Evolutionary conservation across 2,888 invertebrate species (phyloP), one percentile per base, ranked within the genome.

Genomic region (Frankliniella fusca): DNA sequence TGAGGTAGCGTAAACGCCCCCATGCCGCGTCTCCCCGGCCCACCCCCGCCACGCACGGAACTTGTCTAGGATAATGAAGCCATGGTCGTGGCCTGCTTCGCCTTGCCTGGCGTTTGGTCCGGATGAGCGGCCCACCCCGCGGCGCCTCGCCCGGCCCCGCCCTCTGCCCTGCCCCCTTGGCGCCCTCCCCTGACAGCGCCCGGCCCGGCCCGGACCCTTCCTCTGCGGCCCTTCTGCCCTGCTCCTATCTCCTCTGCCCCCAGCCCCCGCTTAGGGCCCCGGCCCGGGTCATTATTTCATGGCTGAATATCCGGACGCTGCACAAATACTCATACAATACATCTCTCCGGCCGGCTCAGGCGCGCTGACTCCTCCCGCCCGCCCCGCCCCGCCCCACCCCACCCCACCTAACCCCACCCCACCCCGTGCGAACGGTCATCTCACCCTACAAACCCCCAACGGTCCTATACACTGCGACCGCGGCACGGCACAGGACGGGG

Each of bases 251-350:
- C 20, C 54, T 15, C 54, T 15, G 15, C 20, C 54, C 54, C 54
- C 54, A 11, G 11, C 54, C 54, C 54, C 54, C 54, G 15, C 54
- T 20, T 20, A 20, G 54, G 54, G 54, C 70, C 70, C n/a, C 23
- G 27, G 70, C 70, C n/a, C 23, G 27, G 70, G 70, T 76, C 70
- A 76, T 76, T 76, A 76, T 76, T 76, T 76, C 70, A 76, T 76
- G 70, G 70, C 70, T 76, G 70, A 76, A 76, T 76, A 76, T 54
- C 54, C 54, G 54, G 54, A 54, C 70, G 27, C 70, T 76, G 70
- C 27, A 76, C 70, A 76, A 76, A 76, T 23, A 76, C 70, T 76
- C 70, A 76, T 76, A 76, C 70, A 76, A 76, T 76, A 76, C 70
- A 76, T 76, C 70, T 76, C 70, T 27, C 70, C 70, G 27, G 61